Conservation (phyloP, 2,888 invertebrate species). For the Balanococcus diminutus region DNA sequence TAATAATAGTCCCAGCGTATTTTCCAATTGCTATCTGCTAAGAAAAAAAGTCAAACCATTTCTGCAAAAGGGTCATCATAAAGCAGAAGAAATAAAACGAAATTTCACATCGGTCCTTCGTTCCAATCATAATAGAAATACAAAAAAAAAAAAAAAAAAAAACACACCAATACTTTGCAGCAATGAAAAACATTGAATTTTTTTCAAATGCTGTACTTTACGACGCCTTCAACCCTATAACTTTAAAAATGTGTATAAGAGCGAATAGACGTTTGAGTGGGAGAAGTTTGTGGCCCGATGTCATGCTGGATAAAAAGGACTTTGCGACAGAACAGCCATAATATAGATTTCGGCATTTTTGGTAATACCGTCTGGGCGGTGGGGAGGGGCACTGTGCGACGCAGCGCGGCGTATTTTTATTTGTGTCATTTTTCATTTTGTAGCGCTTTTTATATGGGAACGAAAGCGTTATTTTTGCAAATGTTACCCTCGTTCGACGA, state of each 20-base stretch:
- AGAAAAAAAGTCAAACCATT: slow-evolving; percentile 14
- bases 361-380: not conserved
- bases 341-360: slow-evolving; percentile 55
- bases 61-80: slow-evolving; percentile 26
- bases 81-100: slow-evolving; percentile 11
- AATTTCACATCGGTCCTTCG: not conserved
- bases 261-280: slow-evolving; percentile 8
- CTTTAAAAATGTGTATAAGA: slow-evolving; percentile 36
- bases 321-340: slow-evolving; percentile 41
- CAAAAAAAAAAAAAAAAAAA: not conserved
- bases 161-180: not conserved
- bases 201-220: slow-evolving; percentile 20
- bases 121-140: slow-evolving; percentile 7
- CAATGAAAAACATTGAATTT: slow-evolving; percentile 22
- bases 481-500: slow-evolving; percentile 54
- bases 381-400: not conserved
- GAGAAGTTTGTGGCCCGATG: slow-evolving; percentile 20
- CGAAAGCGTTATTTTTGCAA: slow-evolving; percentile 53
- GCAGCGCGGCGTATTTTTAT: slow-evolving; percentile 46
- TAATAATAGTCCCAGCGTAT: slow-evolving; percentile 8
- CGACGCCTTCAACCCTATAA: slow-evolving; percentile 33
- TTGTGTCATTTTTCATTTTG: slow-evolving; percentile 54
- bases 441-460: slow-evolving; percentile 50
- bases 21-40: not conserved
- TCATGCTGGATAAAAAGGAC: slow-evolving; percentile 46